Percentiles rank a stretch among this genome's conserved stretches.
Evolutionary conservation across 2,113 vertebrate species (phyloP).

Genomic region (Arizona elegans): DNA sequence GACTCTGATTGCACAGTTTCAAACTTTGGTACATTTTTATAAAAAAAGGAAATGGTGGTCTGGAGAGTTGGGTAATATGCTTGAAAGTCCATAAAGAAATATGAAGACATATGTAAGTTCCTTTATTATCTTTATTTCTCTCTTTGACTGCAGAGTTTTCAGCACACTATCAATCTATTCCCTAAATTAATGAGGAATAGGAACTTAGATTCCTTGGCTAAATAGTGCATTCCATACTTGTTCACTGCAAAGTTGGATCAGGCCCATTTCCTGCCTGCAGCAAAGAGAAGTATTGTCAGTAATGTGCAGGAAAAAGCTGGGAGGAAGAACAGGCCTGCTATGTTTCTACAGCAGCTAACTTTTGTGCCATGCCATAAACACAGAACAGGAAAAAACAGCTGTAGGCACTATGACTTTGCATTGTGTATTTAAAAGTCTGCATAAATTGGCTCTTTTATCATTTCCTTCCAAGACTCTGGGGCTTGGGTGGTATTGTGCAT

Average conservation of each 20-base stretch:
- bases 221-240: not conserved
- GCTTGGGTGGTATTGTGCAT: slow-evolving; percentile 32
- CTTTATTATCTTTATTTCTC: not conserved
- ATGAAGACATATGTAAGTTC: not conserved
- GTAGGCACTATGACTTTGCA: slow-evolving; percentile 49
- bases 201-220: not conserved
- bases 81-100: not conserved
- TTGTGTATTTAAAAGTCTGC: slow-evolving; percentile 55
- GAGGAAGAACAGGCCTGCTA: slow-evolving; percentile 45
- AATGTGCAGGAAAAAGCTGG: slow-evolving; percentile 47
- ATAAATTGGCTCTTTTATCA: slow-evolving; percentile 57
- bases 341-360: slow-evolving; percentile 31
- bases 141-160: not conserved
- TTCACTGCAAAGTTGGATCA: not conserved
- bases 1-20: not conserved
- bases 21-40: not conserved
- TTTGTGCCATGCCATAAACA: slow-evolving; percentile 47
- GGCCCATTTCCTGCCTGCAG: slow-evolving; percentile 19
- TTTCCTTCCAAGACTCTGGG: slow-evolving; percentile 52
- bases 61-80: not conserved
- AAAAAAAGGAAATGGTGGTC: not conserved
- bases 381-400: slow-evolving; percentile 68
- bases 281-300: slow-evolving; percentile 32
- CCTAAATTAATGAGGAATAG: not conserved
- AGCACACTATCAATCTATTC: not conserved